Evolutionary conservation across 2,888 invertebrate genomes (phyloP).

Genomic region (Ichneumoninae sp.): DNA sequence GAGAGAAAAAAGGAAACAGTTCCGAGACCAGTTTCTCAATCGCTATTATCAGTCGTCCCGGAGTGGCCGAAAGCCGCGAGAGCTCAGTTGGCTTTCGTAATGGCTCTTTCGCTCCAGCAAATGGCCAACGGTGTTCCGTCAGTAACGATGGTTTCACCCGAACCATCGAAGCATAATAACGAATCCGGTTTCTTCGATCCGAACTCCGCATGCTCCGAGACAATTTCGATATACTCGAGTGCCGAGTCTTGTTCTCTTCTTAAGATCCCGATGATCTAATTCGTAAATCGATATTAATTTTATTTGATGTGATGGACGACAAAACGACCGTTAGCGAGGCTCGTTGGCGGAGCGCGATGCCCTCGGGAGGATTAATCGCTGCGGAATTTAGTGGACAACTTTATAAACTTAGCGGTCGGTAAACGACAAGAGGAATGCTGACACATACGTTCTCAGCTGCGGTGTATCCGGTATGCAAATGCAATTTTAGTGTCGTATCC

Average conservation of each 20-base stretch:
- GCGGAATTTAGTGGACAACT: constrained; percentile 57
- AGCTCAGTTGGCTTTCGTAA: constrained; percentile 22
- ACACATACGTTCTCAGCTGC: constrained; percentile 30
- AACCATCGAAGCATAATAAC: neutral
- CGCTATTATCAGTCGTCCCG: constrained; percentile 13
- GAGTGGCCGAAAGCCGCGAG: constrained; percentile 12
- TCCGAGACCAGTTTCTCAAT: constrained; percentile 38
- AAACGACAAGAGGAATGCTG: constrained; percentile 61
- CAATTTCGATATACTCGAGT: neutral
- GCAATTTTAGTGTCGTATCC: constrained; percentile 74
- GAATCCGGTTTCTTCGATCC: neutral
- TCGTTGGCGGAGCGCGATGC: neutral
- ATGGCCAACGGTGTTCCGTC: neutral
- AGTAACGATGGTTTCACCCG: neutral
- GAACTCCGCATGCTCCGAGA: neutral
- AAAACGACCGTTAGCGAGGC: constrained; percentile 1
- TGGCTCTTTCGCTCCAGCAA: constrained; percentile 9
- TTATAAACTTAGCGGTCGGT: constrained; percentile 54
- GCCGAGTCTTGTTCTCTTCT: neutral
- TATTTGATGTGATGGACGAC: neutral
- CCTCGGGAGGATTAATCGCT: constrained; percentile 36
- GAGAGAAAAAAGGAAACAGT: constrained; percentile 29
- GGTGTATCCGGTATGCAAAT: constrained; percentile 78
- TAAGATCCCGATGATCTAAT: constrained; percentile 8
- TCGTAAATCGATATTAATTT: constrained; percentile 41